These are phyloP conservation scores for Ptiloglossa arizonensis DNA, from an alignment of 1,140 invertebrate species.

Conservation along the genomic window DNA sequence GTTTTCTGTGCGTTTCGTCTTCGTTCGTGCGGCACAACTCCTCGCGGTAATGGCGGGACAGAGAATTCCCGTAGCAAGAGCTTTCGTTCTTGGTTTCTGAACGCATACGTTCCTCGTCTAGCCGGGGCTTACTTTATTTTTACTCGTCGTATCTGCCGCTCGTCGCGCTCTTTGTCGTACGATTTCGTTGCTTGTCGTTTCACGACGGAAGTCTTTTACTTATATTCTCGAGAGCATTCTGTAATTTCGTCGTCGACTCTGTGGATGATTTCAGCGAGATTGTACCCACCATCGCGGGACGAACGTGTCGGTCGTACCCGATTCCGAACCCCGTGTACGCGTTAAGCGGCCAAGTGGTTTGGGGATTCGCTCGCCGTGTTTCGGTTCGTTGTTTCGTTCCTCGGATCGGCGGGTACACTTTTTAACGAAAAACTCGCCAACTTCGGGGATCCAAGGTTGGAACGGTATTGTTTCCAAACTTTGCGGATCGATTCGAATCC, in stretches of 20 bases:
- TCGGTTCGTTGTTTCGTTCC: no score
- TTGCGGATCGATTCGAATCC: no score
- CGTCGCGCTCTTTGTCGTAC: conserved; percentile 35
- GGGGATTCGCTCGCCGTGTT: no score
- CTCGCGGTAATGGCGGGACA: conserved; percentile 16
- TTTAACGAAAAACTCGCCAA: no score
- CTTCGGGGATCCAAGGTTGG: no score
- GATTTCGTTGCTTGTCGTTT: conserved; percentile 35
- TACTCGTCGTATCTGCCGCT: conserved; percentile 16
- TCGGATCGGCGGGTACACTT: no score
- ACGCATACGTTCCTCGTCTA: conserved; percentile 3
- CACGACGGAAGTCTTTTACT: conserved; percentile 10
- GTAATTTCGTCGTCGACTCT: not conserved
- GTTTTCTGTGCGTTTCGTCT: conserved; percentile 16
- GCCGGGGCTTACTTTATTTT: not conserved
- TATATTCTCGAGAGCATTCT: not conserved
- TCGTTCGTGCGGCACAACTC: conserved; percentile 9
- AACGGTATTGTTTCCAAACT: no score
- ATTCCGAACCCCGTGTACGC: no score
- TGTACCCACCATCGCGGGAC: no score
- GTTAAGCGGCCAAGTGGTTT: no score
- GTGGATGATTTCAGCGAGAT: not conserved
- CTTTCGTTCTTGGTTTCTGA: conserved; percentile 1
- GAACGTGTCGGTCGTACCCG: no score
- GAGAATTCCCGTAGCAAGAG: not conserved